Conservation (phyloP, 2,113 vertebrate genomes). For the Phylloscopus trochiloides region DNA sequence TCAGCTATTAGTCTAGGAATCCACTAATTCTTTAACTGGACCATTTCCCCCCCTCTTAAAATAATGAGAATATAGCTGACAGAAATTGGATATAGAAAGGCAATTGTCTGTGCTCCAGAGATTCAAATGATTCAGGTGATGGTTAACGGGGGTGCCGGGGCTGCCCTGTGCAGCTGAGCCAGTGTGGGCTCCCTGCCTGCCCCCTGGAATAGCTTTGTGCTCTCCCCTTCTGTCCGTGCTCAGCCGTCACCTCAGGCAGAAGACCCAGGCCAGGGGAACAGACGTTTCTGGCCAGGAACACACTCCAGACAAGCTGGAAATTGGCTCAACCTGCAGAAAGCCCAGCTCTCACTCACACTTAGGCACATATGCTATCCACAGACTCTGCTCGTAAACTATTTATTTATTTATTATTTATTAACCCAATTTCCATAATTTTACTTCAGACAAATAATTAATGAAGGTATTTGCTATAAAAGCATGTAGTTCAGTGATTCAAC, state of each 20-base stretch:
- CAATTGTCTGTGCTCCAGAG: not conserved
- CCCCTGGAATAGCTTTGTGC: not conserved
- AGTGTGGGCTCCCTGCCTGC: not conserved
- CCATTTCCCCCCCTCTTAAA: not conserved
- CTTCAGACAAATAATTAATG: not conserved
- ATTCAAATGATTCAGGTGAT: not conserved
- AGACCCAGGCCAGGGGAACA: accelerated
- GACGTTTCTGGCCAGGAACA: not conserved
- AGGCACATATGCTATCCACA: not conserved
- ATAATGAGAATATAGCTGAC: not conserved
- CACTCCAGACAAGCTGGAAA: not conserved
- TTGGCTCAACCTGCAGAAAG: not conserved
- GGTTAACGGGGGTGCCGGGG: not conserved
- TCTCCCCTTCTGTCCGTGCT: accelerated
- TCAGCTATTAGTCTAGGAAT: not conserved
- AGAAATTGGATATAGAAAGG: not conserved
- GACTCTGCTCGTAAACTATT: not conserved
- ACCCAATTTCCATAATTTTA: not conserved
- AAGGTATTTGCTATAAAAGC: not conserved
- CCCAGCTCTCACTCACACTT: not conserved
- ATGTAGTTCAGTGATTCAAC: not conserved
- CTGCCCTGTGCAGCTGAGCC: not conserved
- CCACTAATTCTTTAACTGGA: not conserved
- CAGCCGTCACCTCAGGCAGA: accelerated
- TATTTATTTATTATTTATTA: not conserved